Evolutionary conservation across 2,113 vertebrate genomes (phyloP).

Genomic region (Hippocampus zosterae): DNA sequence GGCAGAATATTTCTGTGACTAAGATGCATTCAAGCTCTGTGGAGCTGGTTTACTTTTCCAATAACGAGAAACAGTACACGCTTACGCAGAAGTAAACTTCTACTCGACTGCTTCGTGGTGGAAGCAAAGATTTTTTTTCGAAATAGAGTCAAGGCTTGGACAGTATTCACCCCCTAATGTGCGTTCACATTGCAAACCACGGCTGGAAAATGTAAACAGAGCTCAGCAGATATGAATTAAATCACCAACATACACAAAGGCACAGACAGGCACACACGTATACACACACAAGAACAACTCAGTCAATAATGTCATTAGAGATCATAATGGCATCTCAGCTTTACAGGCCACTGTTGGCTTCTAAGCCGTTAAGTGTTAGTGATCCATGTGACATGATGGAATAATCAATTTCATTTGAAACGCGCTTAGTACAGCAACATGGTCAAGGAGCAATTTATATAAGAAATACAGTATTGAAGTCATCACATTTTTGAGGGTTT

Average conservation of each 20-base stretch:
- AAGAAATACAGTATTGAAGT: not conserved
- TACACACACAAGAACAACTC: not conserved
- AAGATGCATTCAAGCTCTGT: no score
- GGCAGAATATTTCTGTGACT: no score
- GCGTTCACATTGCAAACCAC: not conserved
- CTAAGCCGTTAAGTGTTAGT: constrained; percentile 1
- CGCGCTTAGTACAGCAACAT: not conserved
- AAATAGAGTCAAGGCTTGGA: not conserved
- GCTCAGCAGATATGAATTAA: not conserved
- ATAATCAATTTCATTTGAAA: constrained; percentile 20
- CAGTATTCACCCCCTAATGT: not conserved
- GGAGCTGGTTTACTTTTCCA: no score
- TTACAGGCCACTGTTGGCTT: constrained; percentile 16
- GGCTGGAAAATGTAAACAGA: constrained; percentile 5
- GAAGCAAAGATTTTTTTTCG: not conserved
- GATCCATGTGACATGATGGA: constrained; percentile 1
- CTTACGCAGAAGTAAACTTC: not conserved
- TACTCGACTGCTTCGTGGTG: not conserved
- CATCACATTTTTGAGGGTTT: not conserved
- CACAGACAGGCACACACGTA: not conserved
- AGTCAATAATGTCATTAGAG: constrained; percentile 33
- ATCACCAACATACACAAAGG: not conserved
- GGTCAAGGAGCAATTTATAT: constrained; percentile 1
- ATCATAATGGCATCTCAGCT: constrained; percentile 19
- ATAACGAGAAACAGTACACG: no score